Conservation (phyloP, 2,888 invertebrate genomes). For the Scaptomyza reducta region DNA sequence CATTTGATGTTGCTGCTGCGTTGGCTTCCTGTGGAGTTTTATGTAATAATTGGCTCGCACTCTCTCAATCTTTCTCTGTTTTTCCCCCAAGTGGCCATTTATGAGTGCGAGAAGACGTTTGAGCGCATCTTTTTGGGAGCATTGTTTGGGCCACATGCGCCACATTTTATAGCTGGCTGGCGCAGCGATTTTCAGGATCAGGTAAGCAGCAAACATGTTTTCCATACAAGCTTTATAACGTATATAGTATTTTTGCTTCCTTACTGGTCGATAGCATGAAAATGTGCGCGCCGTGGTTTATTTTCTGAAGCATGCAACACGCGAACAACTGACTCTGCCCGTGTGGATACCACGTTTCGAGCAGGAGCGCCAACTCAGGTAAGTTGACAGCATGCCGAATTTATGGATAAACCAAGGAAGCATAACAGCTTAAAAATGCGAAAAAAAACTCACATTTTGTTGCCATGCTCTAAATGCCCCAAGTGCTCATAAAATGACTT, state of each 20-base stretch:
- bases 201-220: slow-evolving; percentile 60
- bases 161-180: slow-evolving; percentile 93
- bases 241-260: slow-evolving; percentile 5
- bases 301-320: slow-evolving; percentile 91
- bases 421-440: not conserved
- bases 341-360: slow-evolving; percentile 81
- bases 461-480: slow-evolving; percentile 3
- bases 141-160: slow-evolving; percentile 91
- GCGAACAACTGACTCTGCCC: slow-evolving; percentile 87
- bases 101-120: slow-evolving; percentile 87
- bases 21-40: slow-evolving; percentile 19
- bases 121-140: slow-evolving; percentile 90
- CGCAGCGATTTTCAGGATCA: slow-evolving; percentile 91
- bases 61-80: not conserved
- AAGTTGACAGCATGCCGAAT: slow-evolving; percentile 58
- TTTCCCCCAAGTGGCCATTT: slow-evolving; percentile 85
- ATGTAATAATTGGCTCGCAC: slow-evolving; percentile 40
- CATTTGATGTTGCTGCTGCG: slow-evolving; percentile 23
- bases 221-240: not conserved
- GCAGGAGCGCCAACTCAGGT: slow-evolving; percentile 81
- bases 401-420: slow-evolving; percentile 24
- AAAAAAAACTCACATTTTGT: not conserved
- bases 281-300: slow-evolving; percentile 91
- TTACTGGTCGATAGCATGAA: slow-evolving; percentile 86
- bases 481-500: slow-evolving; percentile 21